Conservation (phyloP, 2,113 vertebrate genomes). For the Crotalus horridus region DNA sequence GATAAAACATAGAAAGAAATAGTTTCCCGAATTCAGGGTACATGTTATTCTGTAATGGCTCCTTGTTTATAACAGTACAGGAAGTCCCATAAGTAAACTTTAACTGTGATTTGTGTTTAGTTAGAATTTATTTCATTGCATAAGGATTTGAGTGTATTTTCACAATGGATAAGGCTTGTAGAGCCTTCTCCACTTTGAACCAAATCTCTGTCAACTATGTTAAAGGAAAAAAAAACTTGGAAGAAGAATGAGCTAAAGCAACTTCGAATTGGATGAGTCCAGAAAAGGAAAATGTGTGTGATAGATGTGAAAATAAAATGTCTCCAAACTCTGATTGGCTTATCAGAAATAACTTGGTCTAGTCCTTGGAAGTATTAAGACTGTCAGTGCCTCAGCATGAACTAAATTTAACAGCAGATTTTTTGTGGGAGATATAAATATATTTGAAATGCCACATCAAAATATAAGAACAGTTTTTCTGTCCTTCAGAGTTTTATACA, state of each 20-base stretch:
- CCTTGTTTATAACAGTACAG: neutral
- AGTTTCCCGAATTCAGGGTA: neutral
- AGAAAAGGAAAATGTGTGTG: neutral
- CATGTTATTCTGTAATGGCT: neutral
- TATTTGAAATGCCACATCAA: conserved; percentile 46
- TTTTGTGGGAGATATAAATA: conserved; percentile 38
- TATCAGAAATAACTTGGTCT: neutral
- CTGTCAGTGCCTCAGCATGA: conserved; percentile 11
- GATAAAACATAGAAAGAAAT: neutral
- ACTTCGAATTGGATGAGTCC: neutral
- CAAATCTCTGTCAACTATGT: conserved; percentile 33
- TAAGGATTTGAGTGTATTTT: neutral
- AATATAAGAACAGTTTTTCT: conserved; percentile 17
- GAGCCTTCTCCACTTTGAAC: neutral
- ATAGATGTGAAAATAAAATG: neutral
- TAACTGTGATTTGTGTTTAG: neutral
- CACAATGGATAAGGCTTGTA: neutral
- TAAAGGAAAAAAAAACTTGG: neutral
- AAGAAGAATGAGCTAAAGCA: conserved; percentile 21
- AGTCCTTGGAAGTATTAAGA: neutral
- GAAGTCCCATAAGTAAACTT: neutral
- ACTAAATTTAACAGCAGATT: conserved; percentile 31
- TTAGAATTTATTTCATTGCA: neutral
- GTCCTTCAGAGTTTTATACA: conserved; percentile 26
- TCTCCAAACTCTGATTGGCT: conserved; percentile 11